Conservation (phyloP, 2,797 vertebrate species). For the Alouatta caraya region DNA sequence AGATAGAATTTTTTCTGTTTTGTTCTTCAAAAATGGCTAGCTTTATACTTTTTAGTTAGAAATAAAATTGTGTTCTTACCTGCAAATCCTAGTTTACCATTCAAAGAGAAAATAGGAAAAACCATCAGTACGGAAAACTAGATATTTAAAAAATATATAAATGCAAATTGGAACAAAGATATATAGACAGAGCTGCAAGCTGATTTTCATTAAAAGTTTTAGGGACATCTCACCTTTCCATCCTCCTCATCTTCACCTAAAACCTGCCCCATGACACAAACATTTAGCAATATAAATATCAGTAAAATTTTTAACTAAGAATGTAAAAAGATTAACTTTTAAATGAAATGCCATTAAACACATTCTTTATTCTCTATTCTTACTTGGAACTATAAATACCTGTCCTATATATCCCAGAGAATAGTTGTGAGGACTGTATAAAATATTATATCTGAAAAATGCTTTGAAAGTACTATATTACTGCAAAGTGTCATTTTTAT, state of each 20-base stretch:
- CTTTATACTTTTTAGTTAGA: not conserved
- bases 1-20: not conserved
- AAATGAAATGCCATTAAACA: not conserved
- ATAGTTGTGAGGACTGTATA: not conserved
- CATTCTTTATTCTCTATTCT: not conserved
- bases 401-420: not conserved
- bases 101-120: not conserved
- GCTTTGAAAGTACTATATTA: not conserved
- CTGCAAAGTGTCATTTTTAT: not conserved
- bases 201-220: not conserved
- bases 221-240: not conserved
- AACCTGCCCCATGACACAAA: not conserved
- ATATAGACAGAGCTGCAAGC: not conserved
- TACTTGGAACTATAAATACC: not conserved
- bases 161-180: not conserved
- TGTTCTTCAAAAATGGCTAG: not conserved
- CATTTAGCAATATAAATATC: not conserved
- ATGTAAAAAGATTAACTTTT: not conserved
- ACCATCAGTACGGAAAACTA: not conserved
- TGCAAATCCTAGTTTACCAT: not conserved
- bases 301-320: not conserved
- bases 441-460: not conserved
- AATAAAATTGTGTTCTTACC: not conserved
- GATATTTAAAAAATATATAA: conserved; percentile 7
- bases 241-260: not conserved